Conservation (phyloP, 2,113 vertebrate species). For the Thamnaconus septentrionalis region DNA sequence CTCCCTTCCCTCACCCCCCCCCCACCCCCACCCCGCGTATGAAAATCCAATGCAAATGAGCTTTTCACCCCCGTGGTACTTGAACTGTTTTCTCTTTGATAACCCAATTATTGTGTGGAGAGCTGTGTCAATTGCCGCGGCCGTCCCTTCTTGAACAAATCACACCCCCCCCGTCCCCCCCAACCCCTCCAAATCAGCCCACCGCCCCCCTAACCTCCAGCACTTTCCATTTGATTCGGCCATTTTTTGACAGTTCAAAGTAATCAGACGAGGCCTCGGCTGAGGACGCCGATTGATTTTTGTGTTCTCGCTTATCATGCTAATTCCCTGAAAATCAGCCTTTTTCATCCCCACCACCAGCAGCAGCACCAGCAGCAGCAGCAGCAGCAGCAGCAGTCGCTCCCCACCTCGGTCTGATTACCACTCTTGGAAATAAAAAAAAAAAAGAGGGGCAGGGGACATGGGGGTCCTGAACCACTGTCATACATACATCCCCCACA, state of each 20-base stretch:
- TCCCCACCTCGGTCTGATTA: constrained; percentile 81
- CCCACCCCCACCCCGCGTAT: constrained; percentile 71
- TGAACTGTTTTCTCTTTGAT: constrained; percentile 99
- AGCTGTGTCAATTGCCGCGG: constrained; percentile 99
- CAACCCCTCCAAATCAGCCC: constrained; percentile 99
- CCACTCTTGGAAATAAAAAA: constrained; percentile 86
- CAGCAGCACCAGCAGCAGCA: no score
- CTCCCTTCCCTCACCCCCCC: no score
- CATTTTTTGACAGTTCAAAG: constrained; percentile 99
- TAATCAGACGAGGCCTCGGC: constrained; percentile 97
- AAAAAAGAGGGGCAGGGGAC: no score
- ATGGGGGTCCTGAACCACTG: constrained; percentile 86
- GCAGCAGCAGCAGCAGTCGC: no score
- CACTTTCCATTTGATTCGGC: constrained; percentile 99
- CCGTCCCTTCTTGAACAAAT: constrained; percentile 99
- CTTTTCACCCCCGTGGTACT: constrained; percentile 98
- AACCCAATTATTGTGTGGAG: constrained; percentile 99
- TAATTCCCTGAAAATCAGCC: constrained; percentile 99
- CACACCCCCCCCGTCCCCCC: constrained; percentile 99
- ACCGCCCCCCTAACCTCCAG: constrained; percentile 96
- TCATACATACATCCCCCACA: constrained; percentile 78
- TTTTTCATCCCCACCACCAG: constrained; percentile 87
- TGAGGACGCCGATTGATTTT: constrained; percentile 99
- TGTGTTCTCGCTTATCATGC: constrained; percentile 99
- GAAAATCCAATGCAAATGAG: constrained; percentile 99